A percentile compares a stretch with the other conserved stretches of the same genome.
phyloP scores from a whole-genome alignment of 2,888 invertebrate genomes.

The Flexamia atlantica region DNA sequence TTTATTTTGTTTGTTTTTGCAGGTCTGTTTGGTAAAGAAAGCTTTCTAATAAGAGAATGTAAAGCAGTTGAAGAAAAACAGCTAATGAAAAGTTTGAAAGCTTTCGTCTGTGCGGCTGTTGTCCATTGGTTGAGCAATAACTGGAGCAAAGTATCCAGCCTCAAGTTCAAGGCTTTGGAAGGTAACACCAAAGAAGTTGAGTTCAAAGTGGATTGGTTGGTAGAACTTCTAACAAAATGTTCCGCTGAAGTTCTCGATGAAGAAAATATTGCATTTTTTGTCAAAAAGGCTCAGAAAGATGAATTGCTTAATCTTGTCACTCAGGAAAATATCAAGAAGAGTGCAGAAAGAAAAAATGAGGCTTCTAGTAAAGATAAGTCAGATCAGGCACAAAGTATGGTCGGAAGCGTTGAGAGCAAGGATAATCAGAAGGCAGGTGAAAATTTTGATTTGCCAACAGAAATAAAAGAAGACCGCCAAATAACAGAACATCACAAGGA shows the following conservation, averaged over 20 bases:
- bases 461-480: not conserved
- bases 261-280: constrained; percentile 56
- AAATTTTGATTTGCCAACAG: constrained; percentile 5
- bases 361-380: not conserved
- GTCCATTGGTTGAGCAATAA: constrained; percentile 60
- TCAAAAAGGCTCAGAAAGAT: constrained; percentile 50
- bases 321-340: constrained; percentile 45
- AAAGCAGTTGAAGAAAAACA: constrained; percentile 59
- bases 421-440: constrained; percentile 7
- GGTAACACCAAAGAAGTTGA: constrained; percentile 55
- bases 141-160: constrained; percentile 7
- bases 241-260: constrained; percentile 51
- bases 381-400: not conserved
- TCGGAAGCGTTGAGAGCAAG: not conserved
- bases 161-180: constrained; percentile 8
- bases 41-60: constrained; percentile 53
- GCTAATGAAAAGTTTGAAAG: constrained; percentile 58
- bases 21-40: constrained; percentile 59
- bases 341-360: not conserved
- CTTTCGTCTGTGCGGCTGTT: constrained; percentile 57
- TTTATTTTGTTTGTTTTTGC: not conserved
- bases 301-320: constrained; percentile 40
- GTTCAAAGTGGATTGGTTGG: constrained; percentile 64
- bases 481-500: not conserved
- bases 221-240: constrained; percentile 56